Base-by-base conservation (phyloP, 2,888 invertebrate species). In the Cylindroiulus punctatus region DNA sequence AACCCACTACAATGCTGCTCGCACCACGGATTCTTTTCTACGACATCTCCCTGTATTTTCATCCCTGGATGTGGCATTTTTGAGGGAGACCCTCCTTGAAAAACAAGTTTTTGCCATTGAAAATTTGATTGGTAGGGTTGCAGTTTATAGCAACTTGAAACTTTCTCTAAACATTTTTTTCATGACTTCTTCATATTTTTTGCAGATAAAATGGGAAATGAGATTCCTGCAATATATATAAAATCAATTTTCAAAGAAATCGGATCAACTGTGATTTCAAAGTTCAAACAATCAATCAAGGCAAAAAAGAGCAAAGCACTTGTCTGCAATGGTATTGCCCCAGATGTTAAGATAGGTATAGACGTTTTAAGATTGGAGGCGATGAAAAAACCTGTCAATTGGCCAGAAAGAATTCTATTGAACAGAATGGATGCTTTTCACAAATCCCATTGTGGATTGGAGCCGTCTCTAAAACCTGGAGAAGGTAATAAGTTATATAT, bases 51-150 rank as follows among this genome's bases (percentile, higher is more conserved):
- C 76, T 8, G 26, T 17, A 76, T 76, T 32, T 30, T 76, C 76
- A 76, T 76, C 76, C 14, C 76, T 32, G 14, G 76, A 76, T 32
- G 76, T 76, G 30, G 5, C 30, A 30, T 17, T 26, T 26, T 30
- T 76, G 26, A 76, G 76, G 76, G 76, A 76, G 32, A 76, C 76
- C 4, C 10, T 76, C 32, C 76, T 76, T 5, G 76, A 76, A 76
- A 76, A 76, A 30, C 30, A 76, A 76, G 26, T 76, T 30, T 14
- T 76, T 26, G 30, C 30, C 30, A 76, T 76, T 76, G 14, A 14
- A 30, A 26, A 76, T 76, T 30, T 76, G 76, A 76, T 76, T 26
- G 76, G 76, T 76, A 30, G 14, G 26, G 26, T 76, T 76, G 2
- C 26, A 76, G 30, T 30, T 76, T 30, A 14, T 76, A 14, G 17